phyloP scores from a whole-genome alignment of 2,797 vertebrate species.

The Brachyrhaphis roseni region DNA sequence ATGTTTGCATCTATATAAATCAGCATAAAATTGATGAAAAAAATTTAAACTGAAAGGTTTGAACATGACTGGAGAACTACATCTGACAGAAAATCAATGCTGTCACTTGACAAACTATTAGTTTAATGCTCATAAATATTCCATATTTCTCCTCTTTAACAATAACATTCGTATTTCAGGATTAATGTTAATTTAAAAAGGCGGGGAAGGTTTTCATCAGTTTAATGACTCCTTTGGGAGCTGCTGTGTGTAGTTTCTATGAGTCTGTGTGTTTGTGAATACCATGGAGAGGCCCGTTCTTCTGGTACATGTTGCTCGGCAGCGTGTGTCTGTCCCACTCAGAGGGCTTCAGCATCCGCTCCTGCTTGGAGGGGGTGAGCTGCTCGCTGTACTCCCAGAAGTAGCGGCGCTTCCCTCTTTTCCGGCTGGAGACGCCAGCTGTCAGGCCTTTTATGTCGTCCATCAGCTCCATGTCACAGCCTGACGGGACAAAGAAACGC shows the following conservation, averaged over 20 bases:
- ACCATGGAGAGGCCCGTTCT: slow-evolving; percentile 97
- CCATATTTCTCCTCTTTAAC: background rate
- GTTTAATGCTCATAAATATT: background rate
- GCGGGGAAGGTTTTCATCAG: background rate
- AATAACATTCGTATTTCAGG: background rate
- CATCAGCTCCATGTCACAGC: slow-evolving; percentile 92
- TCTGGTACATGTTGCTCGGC: slow-evolving; percentile 99
- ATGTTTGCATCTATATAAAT: background rate
- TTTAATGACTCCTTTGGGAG: background rate
- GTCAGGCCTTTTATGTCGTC: slow-evolving; percentile 95
- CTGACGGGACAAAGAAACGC: slow-evolving; percentile 63
- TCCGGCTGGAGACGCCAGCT: slow-evolving; percentile 88
- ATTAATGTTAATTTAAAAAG: background rate
- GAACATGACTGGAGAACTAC: background rate
- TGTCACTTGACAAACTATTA: background rate
- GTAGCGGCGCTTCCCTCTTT: slow-evolving; percentile 95
- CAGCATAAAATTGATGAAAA: background rate
- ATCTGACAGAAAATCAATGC: background rate
- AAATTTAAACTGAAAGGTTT: background rate
- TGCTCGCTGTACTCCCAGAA: slow-evolving; percentile 99
- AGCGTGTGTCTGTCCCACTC: slow-evolving; percentile 96
- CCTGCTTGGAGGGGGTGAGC: slow-evolving; percentile 91
- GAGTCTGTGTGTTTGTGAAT: slow-evolving; percentile 50
- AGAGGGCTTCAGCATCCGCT: slow-evolving; percentile 93
- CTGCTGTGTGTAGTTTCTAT: background rate